These are phyloP conservation scores for Cottoperca gobio DNA, from an alignment of 2,797 vertebrate genomes.

Conservation along the genomic window DNA sequence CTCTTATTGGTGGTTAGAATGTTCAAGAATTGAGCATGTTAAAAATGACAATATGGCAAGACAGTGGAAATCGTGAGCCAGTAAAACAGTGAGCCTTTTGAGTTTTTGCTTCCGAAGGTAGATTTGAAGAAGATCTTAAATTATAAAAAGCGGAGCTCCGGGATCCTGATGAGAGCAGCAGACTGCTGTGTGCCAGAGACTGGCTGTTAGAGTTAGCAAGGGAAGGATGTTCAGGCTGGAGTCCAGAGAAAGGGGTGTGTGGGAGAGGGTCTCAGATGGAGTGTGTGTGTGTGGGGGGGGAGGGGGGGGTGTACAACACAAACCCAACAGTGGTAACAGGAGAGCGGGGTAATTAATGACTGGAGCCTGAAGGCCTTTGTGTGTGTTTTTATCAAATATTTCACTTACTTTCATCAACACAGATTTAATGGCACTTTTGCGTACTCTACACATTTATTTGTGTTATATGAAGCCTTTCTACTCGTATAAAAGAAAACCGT, in stretches of 20 bases:
- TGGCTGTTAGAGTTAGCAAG: constrained; percentile 14
- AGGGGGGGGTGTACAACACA: constrained; percentile 20
- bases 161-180: constrained; percentile 78
- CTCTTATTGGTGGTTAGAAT: neutral
- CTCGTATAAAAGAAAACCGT: neutral
- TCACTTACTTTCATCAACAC: neutral
- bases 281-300: no score
- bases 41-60: constrained; percentile 13
- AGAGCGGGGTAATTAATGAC: constrained; percentile 65
- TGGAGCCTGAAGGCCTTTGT: no score
- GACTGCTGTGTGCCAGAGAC: constrained; percentile 45
- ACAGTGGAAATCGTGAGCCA: constrained; percentile 9
- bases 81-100: constrained; percentile 17
- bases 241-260: constrained; percentile 25
- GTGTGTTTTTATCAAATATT: neutral
- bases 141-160: constrained; percentile 30
- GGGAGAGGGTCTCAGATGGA: neutral
- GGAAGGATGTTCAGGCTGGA: constrained; percentile 39
- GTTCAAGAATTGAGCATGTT: constrained; percentile 7
- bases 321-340: constrained; percentile 52
- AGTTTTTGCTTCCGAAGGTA: constrained; percentile 34
- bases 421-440: neutral
- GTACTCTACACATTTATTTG: neutral
- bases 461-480: neutral
- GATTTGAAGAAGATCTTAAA: constrained; percentile 48